phyloP scores from a whole-genome alignment of 2,113 vertebrate genomes.

The Pseudorhombus dupliciocellatus region DNA sequence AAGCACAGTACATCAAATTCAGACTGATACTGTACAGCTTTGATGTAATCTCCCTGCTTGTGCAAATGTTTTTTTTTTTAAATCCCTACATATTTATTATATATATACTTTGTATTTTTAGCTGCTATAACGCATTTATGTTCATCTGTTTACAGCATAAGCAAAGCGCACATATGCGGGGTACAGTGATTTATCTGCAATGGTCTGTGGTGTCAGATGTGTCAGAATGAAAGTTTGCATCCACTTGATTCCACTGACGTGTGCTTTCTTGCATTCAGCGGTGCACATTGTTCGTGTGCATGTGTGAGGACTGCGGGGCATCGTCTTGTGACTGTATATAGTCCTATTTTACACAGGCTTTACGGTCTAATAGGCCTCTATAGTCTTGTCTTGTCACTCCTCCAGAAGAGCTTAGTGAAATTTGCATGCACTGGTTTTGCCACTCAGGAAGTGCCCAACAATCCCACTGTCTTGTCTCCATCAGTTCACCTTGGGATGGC shows the following conservation, averaged over 20 bases:
- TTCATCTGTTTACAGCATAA: slow-evolving; percentile 6
- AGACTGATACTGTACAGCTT: slow-evolving; percentile 25
- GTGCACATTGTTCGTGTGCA: neutral
- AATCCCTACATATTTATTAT: slow-evolving; percentile 28
- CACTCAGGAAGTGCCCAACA: slow-evolving; percentile 9
- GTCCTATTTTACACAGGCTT: neutral
- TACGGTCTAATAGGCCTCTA: neutral
- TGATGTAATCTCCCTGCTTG: slow-evolving; percentile 29
- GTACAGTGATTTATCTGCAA: neutral
- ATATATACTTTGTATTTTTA: slow-evolving; percentile 1
- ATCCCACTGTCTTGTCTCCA: slow-evolving; percentile 23
- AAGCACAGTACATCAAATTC: neutral
- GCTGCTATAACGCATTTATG: slow-evolving; percentile 4
- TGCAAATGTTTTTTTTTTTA: no score
- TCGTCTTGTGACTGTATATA: neutral
- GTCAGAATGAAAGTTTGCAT: neutral
- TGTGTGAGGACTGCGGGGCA: neutral
- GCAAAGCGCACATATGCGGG: neutral
- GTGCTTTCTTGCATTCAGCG: slow-evolving; percentile 3
- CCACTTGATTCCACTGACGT: neutral
- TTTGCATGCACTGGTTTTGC: slow-evolving; percentile 14
- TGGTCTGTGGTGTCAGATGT: neutral
- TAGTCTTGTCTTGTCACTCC: slow-evolving; percentile 5
- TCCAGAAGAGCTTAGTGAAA: slow-evolving; percentile 18
- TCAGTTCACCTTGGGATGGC: slow-evolving; percentile 33